These are phyloP conservation scores for Lutjanus erythropterus DNA, from an alignment of 2,113 vertebrate species.

Conservation along the genomic window DNA sequence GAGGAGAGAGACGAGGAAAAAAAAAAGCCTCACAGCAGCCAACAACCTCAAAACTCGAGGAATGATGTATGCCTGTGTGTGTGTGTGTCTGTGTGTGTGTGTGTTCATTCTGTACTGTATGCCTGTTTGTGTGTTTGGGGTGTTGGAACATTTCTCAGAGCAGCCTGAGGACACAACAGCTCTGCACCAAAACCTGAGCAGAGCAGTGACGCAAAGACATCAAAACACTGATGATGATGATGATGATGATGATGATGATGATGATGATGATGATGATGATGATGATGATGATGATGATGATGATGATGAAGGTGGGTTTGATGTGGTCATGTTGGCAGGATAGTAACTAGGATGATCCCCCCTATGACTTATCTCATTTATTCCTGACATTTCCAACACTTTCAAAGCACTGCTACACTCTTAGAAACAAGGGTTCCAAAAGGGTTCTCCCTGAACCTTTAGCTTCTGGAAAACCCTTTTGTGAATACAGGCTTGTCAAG, in stretches of 20 bases:
- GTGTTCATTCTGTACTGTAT: constrained; percentile 25
- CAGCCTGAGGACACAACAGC: constrained; percentile 51
- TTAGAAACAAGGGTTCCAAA: no score
- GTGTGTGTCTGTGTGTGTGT: not conserved
- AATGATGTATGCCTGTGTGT: constrained; percentile 32
- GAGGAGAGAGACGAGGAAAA: constrained; percentile 10
- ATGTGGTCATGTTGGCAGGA: not conserved
- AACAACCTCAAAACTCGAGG: constrained; percentile 54
- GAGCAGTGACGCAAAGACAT: not conserved
- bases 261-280: constrained; percentile 8
- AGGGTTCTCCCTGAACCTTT: no score
- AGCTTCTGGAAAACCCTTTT: no score
- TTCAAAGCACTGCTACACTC: not conserved
- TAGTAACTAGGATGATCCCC: not conserved
- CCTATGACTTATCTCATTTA: constrained; percentile 14
- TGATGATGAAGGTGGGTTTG: constrained; percentile 12
- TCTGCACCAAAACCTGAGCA: constrained; percentile 44
- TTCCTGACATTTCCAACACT: constrained; percentile 24
- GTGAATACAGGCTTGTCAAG: no score
- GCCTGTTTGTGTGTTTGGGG: not conserved
- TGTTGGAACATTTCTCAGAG: no score
- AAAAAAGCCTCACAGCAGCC: constrained; percentile 40
- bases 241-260: not conserved
- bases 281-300: not conserved
- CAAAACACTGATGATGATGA: not conserved